These are phyloP conservation scores for Rhogogaster chlorosoma DNA, from an alignment of 2,888 invertebrate genomes.

Conservation along the genomic window DNA sequence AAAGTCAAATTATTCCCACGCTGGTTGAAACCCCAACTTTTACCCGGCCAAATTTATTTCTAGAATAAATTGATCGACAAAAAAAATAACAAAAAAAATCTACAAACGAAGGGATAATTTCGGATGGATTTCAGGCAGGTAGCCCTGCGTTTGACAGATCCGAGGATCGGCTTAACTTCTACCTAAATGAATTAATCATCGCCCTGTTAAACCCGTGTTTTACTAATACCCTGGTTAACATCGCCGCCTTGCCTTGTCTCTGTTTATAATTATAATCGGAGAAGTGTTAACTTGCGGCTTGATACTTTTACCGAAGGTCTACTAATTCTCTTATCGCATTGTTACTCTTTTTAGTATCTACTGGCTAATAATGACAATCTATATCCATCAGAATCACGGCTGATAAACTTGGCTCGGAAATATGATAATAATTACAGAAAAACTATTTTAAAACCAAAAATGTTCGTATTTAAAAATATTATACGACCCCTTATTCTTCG, in stretches of 20 bases:
- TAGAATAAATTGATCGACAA: too few relatives aligned
- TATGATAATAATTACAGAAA: too few relatives aligned
- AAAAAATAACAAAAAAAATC: neutral
- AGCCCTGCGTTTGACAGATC: neutral
- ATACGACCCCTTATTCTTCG: too few relatives aligned
- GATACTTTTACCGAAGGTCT: neutral
- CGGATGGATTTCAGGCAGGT: neutral
- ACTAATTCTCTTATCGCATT: neutral
- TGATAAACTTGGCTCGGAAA: neutral
- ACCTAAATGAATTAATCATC: constrained; percentile 22
- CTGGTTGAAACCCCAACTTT: too few relatives aligned
- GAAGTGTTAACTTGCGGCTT: neutral
- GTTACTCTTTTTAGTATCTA: neutral
- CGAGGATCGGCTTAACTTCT: neutral
- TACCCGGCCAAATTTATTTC: too few relatives aligned
- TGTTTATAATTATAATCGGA: neutral
- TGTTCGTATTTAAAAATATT: too few relatives aligned
- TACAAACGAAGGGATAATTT: neutral
- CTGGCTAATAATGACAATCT: neutral
- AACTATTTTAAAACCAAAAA: too few relatives aligned
- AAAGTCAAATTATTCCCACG: neutral
- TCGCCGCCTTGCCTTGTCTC: neutral
- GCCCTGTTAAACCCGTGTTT: neutral
- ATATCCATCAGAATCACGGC: too few relatives aligned
- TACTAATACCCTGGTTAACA: neutral